These are phyloP conservation scores for Danio albolineatus DNA, from an alignment of 2,797 vertebrate species.

Conservation along the genomic window DNA sequence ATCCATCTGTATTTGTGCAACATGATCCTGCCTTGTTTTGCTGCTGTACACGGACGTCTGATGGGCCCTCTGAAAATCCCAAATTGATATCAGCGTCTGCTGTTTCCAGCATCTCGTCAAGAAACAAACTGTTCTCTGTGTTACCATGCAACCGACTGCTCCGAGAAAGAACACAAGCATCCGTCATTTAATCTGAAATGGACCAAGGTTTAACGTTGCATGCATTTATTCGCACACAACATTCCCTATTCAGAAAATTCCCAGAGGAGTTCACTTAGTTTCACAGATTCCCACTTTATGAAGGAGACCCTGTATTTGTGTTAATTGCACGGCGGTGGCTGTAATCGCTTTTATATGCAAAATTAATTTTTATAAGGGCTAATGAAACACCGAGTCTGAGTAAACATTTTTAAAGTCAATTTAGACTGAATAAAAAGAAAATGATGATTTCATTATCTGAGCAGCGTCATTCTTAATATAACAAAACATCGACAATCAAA, in stretches of 20 bases:
- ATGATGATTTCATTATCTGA: neutral
- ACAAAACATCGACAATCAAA: constrained; percentile 11
- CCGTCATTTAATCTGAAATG: neutral
- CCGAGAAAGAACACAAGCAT: neutral
- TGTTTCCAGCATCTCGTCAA: neutral
- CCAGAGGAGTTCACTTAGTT: neutral
- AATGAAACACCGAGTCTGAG: neutral
- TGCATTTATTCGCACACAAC: neutral
- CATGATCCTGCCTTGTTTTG: constrained; percentile 31
- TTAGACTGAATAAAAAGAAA: neutral
- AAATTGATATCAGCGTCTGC: constrained; percentile 12
- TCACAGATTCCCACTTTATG: neutral
- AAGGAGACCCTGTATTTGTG: neutral
- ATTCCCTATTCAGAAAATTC: neutral
- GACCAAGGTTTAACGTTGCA: neutral
- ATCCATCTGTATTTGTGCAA: constrained; percentile 40
- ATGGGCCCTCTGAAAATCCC: constrained; percentile 20
- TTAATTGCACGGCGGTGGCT: no score
- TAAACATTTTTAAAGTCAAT: neutral
- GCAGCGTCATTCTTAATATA: neutral
- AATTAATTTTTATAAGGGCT: neutral
- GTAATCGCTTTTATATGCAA: neutral
- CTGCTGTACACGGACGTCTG: constrained; percentile 8
- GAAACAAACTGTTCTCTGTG: constrained; percentile 41
- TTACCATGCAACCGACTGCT: constrained; percentile 43